Conservation (phyloP, 2,888 invertebrate genomes). For the Cartodere bifasciata region DNA sequence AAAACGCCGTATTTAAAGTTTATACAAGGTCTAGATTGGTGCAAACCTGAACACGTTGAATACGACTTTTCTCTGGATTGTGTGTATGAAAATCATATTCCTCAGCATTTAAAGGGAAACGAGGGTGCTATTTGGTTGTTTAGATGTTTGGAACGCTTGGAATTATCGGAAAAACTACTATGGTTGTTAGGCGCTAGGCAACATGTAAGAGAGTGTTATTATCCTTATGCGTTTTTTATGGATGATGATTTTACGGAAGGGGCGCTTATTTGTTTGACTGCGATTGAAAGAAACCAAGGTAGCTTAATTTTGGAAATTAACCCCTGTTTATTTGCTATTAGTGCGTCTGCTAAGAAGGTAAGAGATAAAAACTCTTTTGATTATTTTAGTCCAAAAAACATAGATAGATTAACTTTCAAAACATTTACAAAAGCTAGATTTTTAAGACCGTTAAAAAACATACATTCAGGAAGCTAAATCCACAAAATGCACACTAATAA, state of each 20-base stretch:
- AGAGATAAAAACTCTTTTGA: no score
- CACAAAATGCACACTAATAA: no score
- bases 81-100: slow-evolving; percentile 33
- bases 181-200: slow-evolving; percentile 49
- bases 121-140: slow-evolving; percentile 42
- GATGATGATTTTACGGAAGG: slow-evolving; percentile 48
- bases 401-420: no score
- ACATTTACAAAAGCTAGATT: no score
- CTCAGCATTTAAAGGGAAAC: slow-evolving; percentile 36
- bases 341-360: slow-evolving; percentile 22
- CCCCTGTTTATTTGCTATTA: slow-evolving; percentile 36
- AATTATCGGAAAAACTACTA: slow-evolving; percentile 45
- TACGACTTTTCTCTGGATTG: slow-evolving; percentile 36
- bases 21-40: slow-evolving; percentile 47
- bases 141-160: slow-evolving; percentile 42
- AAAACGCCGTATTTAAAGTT: slow-evolving; percentile 42
- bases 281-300: slow-evolving; percentile 49
- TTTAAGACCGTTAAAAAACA: no score
- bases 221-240: slow-evolving; percentile 44
- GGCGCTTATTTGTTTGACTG: slow-evolving; percentile 47
- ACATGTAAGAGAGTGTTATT: slow-evolving; percentile 45
- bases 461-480: no score
- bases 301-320: slow-evolving; percentile 49
- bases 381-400: no score
- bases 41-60: slow-evolving; percentile 43